Percentiles rank a stretch among this genome's conserved stretches.
Evolutionary conservation across 2,888 invertebrate species (phyloP).

Genomic region (Chymomyza amoena): DNA sequence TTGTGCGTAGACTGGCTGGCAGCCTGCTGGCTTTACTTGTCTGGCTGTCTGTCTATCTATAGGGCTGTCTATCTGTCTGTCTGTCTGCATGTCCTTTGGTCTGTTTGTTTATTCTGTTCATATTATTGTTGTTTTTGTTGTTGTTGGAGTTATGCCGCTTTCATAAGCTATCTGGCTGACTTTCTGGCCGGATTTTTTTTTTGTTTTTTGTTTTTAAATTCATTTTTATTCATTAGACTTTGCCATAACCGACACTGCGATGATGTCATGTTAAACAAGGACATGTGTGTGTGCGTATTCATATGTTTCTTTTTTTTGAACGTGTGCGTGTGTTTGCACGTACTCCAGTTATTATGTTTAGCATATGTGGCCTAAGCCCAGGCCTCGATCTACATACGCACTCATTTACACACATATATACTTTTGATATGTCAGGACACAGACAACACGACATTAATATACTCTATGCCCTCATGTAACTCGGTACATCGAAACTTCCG

Average conservation of each 20-base stretch:
- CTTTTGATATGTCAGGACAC: not conserved
- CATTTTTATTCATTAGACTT: conserved; percentile 67
- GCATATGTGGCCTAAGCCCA: conserved; percentile 21
- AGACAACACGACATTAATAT: no score
- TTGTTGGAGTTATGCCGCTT: conserved; percentile 1
- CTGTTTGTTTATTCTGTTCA: conserved; percentile 40
- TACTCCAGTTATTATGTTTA: conserved; percentile 46
- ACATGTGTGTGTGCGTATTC: not conserved
- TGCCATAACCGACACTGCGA: conserved; percentile 25
- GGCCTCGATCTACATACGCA: not conserved
- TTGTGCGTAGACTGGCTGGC: conserved; percentile 63
- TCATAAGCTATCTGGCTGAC: not conserved
- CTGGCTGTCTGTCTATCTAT: conserved; percentile 21
- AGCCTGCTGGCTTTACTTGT: conserved; percentile 46
- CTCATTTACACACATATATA: not conserved
- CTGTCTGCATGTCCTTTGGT: not conserved
- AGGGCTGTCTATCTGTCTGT: not conserved
- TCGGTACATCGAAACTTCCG: no score
- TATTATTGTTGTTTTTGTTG: not conserved
- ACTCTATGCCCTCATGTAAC: no score
- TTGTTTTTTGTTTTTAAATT: conserved; percentile 49
- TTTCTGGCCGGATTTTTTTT: conserved; percentile 26
- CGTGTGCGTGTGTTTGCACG: conserved; percentile 37
- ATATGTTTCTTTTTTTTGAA: not conserved
- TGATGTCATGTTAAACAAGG: conserved; percentile 56